Conservation (phyloP, 2,888 invertebrate genomes). For the Mesorhabditis belari region DNA sequence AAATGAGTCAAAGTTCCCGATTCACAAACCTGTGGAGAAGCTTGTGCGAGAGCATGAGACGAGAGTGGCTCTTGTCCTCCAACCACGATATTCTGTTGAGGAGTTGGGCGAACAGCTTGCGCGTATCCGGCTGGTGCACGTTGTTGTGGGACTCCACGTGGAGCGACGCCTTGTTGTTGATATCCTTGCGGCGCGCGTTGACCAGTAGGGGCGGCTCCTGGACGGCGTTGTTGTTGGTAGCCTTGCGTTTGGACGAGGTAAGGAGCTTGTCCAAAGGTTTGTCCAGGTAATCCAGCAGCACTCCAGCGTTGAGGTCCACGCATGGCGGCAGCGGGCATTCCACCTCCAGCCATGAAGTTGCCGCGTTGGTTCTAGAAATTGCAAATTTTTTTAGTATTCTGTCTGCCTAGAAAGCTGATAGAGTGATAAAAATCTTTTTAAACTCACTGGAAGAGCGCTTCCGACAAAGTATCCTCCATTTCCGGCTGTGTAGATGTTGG, state of each 20-base stretch:
- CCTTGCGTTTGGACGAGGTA: conserved; percentile 26
- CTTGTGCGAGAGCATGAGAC: conserved; percentile 91
- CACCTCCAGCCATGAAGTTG: conserved; percentile 16
- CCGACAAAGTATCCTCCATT: conserved; percentile 49
- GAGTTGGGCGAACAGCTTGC: conserved; percentile 28
- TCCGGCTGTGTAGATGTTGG: conserved; percentile 40
- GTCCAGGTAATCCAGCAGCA: conserved; percentile 13
- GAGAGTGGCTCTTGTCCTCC: conserved; percentile 88
- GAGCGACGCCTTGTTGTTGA: conserved; percentile 6
- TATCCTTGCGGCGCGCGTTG: conserved; percentile 7
- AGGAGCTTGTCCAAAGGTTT: conserved; percentile 9
- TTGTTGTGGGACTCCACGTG: conserved; percentile 9
- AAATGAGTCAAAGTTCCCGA: background rate
- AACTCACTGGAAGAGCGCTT: conserved; percentile 18
- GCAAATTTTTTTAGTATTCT: background rate
- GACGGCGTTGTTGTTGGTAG: conserved; percentile 12
- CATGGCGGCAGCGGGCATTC: conserved; percentile 11
- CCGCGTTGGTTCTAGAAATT: conserved; percentile 22
- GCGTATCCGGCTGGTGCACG: conserved; percentile 5
- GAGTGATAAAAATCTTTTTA: background rate
- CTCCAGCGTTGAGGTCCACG: conserved; percentile 17
- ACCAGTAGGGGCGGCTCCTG: conserved; percentile 8
- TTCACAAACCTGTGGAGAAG: conserved; percentile 67
- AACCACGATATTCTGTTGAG: conserved; percentile 40
- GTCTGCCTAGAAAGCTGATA: background rate